Conservation (phyloP, 2,888 invertebrate species). For the Agrotis segetum region DNA sequence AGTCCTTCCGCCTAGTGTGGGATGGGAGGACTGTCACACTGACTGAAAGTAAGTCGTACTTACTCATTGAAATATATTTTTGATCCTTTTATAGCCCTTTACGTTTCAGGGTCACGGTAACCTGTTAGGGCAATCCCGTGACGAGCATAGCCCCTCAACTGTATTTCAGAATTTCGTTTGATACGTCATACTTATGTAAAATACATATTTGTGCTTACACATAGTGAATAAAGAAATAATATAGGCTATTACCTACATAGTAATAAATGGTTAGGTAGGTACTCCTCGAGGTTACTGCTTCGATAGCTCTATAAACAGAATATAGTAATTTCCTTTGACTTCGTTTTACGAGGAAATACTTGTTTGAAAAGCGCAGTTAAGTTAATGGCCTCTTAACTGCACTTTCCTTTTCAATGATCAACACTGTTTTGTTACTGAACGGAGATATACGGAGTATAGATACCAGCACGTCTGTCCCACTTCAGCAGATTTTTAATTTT, state of each 20-base stretch:
- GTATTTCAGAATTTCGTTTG: neutral
- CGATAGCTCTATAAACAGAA: neutral
- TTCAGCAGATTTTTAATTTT: too few species aligned
- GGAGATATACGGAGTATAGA: too few species aligned
- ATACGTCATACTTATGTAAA: neutral
- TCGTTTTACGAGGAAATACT: constrained; percentile 21
- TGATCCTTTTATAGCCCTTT: too few species aligned
- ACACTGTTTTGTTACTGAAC: constrained; percentile 1
- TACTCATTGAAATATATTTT: too few species aligned
- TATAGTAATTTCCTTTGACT: constrained; percentile 18
- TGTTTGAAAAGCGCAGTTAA: constrained; percentile 14
- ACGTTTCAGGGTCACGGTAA: too few species aligned
- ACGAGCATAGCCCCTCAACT: neutral
- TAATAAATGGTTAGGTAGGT: too few species aligned
- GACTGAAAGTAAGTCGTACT: too few species aligned
- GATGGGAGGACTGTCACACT: too few species aligned
- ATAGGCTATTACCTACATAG: neutral
- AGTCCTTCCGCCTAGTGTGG: too few species aligned
- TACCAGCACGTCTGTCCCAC: too few species aligned
- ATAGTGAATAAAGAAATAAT: constrained; percentile 2
- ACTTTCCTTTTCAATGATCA: constrained; percentile 36
- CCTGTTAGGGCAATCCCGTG: too few species aligned
- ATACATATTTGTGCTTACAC: neutral
- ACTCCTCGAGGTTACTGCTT: neutral
- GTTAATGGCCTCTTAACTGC: constrained; percentile 9